phyloP scores from a whole-genome alignment of 2,888 invertebrate genomes.

The Sericinus montela region DNA sequence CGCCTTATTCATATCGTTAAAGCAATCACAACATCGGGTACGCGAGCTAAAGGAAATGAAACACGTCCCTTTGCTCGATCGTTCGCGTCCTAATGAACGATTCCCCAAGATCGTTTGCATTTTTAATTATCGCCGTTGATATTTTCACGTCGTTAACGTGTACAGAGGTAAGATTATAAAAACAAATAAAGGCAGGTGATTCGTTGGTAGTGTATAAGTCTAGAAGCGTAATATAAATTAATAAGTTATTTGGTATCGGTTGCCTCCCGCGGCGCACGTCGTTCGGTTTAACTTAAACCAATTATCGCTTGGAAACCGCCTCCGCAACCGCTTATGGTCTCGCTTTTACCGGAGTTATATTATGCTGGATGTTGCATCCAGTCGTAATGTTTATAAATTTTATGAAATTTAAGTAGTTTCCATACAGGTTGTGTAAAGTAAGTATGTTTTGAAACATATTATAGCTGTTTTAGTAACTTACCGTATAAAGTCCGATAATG shows the following conservation, averaged over 20 bases:
- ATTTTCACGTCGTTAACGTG: conserved; percentile 73
- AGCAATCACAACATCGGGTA: conserved; percentile 31
- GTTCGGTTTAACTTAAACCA: conserved; percentile 24
- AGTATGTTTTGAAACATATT: too few species aligned
- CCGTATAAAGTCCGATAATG: too few species aligned
- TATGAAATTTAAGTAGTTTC: conserved; percentile 9
- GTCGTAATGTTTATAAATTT: conserved; percentile 8
- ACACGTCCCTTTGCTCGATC: conserved; percentile 25
- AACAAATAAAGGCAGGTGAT: conserved; percentile 75
- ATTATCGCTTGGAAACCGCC: conserved; percentile 18
- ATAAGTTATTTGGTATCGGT: conserved; percentile 62
- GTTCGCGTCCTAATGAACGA: conserved; percentile 55
- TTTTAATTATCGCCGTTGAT: conserved; percentile 72
- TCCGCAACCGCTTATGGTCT: conserved; percentile 12
- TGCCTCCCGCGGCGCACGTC: conserved; percentile 51
- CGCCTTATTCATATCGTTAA: conserved; percentile 17
- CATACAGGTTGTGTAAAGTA: not conserved
- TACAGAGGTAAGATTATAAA: conserved; percentile 62
- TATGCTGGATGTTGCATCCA: not conserved
- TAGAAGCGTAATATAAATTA: conserved; percentile 72
- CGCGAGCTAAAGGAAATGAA: conserved; percentile 12
- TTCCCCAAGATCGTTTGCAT: conserved; percentile 57
- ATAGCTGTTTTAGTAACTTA: too few species aligned
- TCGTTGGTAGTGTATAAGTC: conserved; percentile 58
- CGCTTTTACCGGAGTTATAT: conserved; percentile 5